Percentiles rank a stretch among this genome's conserved stretches.
phyloP scores from a whole-genome alignment of 2,113 vertebrate species.

The Tyrannus savana region DNA sequence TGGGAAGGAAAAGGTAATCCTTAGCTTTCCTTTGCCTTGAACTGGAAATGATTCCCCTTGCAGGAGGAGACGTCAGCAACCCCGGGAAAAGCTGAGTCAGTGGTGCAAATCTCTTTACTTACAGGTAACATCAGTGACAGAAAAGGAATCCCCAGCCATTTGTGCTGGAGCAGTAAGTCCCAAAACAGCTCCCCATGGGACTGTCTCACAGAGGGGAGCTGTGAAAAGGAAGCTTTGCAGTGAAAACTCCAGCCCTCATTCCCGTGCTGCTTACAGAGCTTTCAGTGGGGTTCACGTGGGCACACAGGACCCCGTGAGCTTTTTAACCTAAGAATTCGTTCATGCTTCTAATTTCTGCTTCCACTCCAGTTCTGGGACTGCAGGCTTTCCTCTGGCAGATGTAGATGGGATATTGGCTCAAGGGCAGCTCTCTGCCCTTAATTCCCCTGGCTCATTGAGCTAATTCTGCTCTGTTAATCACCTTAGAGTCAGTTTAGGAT shows the following conservation, averaged over 20 bases:
- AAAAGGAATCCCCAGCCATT: background rate
- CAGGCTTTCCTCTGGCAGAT: background rate
- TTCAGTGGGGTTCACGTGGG: accelerated
- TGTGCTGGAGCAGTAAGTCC: background rate
- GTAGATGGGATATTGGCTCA: background rate
- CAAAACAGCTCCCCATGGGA: background rate
- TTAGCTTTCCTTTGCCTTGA: background rate
- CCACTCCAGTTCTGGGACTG: background rate
- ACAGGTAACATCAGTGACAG: background rate
- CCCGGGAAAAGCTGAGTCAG: background rate
- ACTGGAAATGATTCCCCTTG: background rate
- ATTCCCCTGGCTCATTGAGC: background rate
- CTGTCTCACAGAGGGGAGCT: background rate
- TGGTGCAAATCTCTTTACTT: background rate
- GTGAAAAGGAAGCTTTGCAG: background rate
- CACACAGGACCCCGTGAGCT: background rate
- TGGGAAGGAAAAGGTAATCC: background rate
- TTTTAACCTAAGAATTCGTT: background rate
- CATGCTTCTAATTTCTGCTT: background rate
- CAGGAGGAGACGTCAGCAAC: background rate
- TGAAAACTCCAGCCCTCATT: background rate
- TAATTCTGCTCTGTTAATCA: constrained; percentile 56
- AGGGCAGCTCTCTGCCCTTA: background rate
- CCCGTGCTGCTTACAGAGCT: background rate
- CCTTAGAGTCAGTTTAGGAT: background rate